These are phyloP conservation scores for Drosophila ohnishii DNA, from an alignment of 1,140 invertebrate species.

Conservation along the genomic window DNA sequence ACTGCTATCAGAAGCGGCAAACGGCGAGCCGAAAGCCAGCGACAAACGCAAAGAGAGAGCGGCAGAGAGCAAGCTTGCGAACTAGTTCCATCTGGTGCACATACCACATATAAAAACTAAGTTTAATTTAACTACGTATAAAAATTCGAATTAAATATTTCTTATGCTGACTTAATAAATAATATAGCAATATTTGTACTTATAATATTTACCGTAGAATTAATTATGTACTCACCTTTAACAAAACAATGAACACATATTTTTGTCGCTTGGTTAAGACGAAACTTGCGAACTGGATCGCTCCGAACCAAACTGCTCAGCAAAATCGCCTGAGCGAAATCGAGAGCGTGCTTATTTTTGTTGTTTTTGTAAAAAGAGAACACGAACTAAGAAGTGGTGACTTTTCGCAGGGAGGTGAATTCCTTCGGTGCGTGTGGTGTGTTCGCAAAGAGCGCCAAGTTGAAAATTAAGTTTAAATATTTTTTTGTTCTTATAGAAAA, in stretches of 20 bases:
- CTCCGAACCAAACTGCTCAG: slow-evolving; percentile 9
- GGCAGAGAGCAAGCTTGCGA: neutral
- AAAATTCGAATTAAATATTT: too few species aligned
- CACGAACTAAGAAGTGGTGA: slow-evolving; percentile 6
- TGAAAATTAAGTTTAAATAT: slow-evolving; percentile 1
- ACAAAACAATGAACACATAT: neutral
- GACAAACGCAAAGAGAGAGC: slow-evolving; percentile 8
- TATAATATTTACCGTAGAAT: too few species aligned
- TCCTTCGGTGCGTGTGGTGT: neutral
- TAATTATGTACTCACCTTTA: neutral
- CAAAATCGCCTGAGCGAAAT: slow-evolving; percentile 7
- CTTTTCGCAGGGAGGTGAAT: neutral
- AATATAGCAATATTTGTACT: too few species aligned
- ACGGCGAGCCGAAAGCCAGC: slow-evolving; percentile 10
- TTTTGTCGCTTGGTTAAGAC: neutral
- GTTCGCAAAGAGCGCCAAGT: slow-evolving; percentile 9
- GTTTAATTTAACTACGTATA: neutral
- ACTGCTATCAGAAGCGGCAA: slow-evolving; percentile 7
- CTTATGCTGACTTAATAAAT: too few species aligned
- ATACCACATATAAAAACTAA: neutral
- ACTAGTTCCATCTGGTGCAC: slow-evolving; percentile 1
- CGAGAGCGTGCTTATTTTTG: neutral
- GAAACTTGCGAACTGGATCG: slow-evolving; percentile 1
- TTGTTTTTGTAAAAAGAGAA: neutral
- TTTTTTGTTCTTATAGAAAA: neutral